Evolutionary conservation across 2,113 vertebrate species (phyloP), one percentile per base, ranked within the genome.

Genomic region (Rhombomys opimus): DNA sequence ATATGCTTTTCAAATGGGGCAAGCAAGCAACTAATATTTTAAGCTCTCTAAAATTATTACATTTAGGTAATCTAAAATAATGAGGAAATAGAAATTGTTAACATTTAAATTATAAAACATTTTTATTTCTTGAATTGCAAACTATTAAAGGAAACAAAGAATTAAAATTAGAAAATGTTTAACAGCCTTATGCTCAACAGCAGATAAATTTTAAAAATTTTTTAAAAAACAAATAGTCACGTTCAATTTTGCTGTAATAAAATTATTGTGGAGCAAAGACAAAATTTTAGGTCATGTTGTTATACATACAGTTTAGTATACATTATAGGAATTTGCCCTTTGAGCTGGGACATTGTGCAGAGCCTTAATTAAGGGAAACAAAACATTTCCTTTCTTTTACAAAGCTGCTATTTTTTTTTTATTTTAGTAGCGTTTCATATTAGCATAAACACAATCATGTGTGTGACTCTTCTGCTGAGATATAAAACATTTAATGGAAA

Each of bases 121-220:
- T 96, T 95, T 93, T 6, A 68, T 81, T 90, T 94, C 41, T 54
- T 87, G 85, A 95, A 88, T 27, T 25, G 92, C 15, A 92, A 89
- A 93, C 77, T 35, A 93, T 87, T 30, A 87, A 87, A 95, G 93
- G 23, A 3, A 95, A 96, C 75, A 81, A 22, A 89, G 23, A 84
- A 89, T 32, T 91, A 76, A 91, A 93, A 46, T 93, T 94, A 91
- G 35, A 91, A 92, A 96, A 72, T 14, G 2, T 81, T 50, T 80
- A 72, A 35, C 22, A 91, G 38, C 93, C 4, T 59, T 91, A 76
- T 63, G 89, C 67, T 25, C 89, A 95, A 94, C 32, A 67, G 75
- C 72, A 86, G 12, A 85, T 84, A 46, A 46, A 89, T 88, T 78
- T 61, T 77, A 84, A 91, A 95, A 46, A 3, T 89, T 76, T 95